phyloP scores from a whole-genome alignment of 2,888 invertebrate species.

The Harpagoxenus sublaevis region DNA sequence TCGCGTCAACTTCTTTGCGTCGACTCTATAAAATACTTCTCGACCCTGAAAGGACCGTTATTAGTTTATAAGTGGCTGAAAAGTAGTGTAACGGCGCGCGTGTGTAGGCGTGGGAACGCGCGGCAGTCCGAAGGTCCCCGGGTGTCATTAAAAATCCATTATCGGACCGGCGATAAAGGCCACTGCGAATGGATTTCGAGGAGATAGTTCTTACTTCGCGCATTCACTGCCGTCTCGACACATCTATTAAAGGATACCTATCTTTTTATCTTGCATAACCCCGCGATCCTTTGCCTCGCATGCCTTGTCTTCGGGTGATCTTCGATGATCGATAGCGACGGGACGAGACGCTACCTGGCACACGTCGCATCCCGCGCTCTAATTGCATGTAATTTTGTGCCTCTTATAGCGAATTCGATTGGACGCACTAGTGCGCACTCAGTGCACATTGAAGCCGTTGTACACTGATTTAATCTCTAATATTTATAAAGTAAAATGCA shows the following conservation, averaged over 20 bases:
- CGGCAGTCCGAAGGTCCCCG: conserved; percentile 60
- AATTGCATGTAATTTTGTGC: conserved; percentile 21
- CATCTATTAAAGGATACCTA: conserved; percentile 29
- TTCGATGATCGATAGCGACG: conserved; percentile 58
- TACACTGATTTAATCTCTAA: too few species aligned
- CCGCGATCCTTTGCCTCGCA: too few species aligned
- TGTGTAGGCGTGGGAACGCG: conserved; percentile 65
- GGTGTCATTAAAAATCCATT: conserved; percentile 54
- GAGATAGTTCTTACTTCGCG: conserved; percentile 1
- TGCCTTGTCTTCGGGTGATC: background rate
- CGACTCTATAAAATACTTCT: conserved; percentile 1
- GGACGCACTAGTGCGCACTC: too few species aligned
- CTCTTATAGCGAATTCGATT: background rate
- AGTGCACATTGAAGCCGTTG: too few species aligned
- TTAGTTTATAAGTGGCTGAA: conserved; percentile 56
- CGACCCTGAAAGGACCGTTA: conserved; percentile 48
- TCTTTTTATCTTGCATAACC: conserved; percentile 57
- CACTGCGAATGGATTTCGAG: conserved; percentile 35
- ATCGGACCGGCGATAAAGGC: conserved; percentile 37
- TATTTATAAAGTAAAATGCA: too few species aligned
- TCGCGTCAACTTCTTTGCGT: conserved; percentile 12
- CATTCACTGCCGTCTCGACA: conserved; percentile 47
- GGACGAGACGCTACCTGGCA: conserved; percentile 42
- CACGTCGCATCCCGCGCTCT: background rate
- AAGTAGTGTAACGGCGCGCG: conserved; percentile 44